Base-by-base conservation (phyloP, 2,113 vertebrate genomes). In the Anser cygnoides region DNA sequence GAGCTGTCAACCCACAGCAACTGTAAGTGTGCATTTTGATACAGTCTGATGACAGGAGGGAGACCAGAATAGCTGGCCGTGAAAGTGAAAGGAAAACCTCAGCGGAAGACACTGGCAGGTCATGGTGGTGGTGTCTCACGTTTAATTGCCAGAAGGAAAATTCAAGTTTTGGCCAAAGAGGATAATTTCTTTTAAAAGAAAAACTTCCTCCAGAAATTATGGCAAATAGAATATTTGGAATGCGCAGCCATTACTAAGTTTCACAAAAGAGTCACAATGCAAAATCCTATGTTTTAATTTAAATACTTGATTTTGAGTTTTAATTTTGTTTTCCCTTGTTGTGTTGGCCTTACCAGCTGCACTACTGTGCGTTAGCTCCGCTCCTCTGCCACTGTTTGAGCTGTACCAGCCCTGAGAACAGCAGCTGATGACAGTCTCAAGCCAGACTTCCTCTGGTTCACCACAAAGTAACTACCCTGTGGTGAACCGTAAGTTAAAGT, bases 381-480 rank as follows among this genome's bases (percentile, higher is more conserved):
- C 26, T 23, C n/a, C 57, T 54, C 52, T 75, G 49, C 49, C 3
- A 6, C 21, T 14, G 49, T 74, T 91, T 84, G 81, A 95, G 44
- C 62, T 39, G 61, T 12, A 75, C 67, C 75, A 95, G 84, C 44
- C 25, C 8, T 74, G 50, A 49, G 37, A 96, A 74, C 11, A 63
- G 68, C 72, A 90, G 74, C 49, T 7, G 6, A 59, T 0, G 5
- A 63, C 1, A 2, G 46, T 35, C 82, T 92, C 67, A 50, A 74
- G 44, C 59, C 80, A 90, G 55, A 88, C 79, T 94, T 96, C 72
- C 92, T 88, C 50, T 43, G 85, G 92, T 61, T 95, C 72, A 93
- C 95, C 94, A 94, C 94, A 94, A 77, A 89, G 84, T 54, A 91
- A 41, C 54, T 23, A 37, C 55, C 67, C 84, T 74, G 90, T 31